These are phyloP conservation scores for Eurois occulta DNA, from an alignment of 2,888 invertebrate species.

Conservation along the genomic window DNA sequence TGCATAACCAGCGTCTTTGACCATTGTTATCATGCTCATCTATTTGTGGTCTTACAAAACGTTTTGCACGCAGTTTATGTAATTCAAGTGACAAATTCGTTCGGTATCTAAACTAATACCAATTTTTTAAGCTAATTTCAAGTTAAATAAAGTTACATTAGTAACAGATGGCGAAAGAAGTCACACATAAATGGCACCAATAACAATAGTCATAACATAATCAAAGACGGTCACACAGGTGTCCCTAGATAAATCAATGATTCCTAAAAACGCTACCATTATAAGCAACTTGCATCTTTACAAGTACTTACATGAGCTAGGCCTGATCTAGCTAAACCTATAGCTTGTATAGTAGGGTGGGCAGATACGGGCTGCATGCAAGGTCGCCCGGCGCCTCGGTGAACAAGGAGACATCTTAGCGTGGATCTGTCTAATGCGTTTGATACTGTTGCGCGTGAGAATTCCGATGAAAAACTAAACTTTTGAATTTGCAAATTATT, in stretches of 20 bases:
- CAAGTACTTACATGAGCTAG: slow-evolving; percentile 54
- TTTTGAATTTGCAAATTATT: neutral
- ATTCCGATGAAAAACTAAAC: neutral
- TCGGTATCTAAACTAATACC: neutral
- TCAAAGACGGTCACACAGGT: neutral
- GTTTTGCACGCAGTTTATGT: neutral
- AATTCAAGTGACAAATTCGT: neutral
- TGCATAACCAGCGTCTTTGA: neutral
- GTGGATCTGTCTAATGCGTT: slow-evolving; percentile 74
- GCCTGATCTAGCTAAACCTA: slow-evolving; percentile 53
- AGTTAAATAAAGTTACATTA: neutral
- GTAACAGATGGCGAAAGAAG: neutral
- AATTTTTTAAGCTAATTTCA: too few species aligned
- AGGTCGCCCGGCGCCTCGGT: slow-evolving; percentile 89
- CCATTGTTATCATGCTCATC: neutral
- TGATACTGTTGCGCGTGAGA: slow-evolving; percentile 10
- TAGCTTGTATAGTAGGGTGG: slow-evolving; percentile 75
- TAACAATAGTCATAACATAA: neutral
- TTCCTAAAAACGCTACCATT: slow-evolving; percentile 7
- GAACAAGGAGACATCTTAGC: slow-evolving; percentile 76
- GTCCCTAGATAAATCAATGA: neutral
- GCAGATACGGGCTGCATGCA: slow-evolving; percentile 78
- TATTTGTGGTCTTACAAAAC: neutral
- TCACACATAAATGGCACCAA: neutral
- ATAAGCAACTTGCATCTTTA: slow-evolving; percentile 33